phyloP scores from a whole-genome alignment of 2,797 vertebrate species.

The Falco columbarius region DNA sequence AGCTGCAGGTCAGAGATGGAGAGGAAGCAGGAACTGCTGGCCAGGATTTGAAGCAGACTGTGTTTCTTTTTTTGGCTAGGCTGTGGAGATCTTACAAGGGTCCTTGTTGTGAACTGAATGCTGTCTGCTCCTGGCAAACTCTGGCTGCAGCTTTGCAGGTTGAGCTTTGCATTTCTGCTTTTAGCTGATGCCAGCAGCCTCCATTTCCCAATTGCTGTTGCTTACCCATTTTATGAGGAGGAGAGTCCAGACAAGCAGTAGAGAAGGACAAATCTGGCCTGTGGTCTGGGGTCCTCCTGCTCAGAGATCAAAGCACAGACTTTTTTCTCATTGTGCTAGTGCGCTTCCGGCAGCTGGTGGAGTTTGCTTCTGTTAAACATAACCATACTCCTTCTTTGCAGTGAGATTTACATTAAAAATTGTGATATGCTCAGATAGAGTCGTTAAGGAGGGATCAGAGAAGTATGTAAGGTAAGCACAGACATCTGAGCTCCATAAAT shows the following conservation, averaged over 20 bases:
- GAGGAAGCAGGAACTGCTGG: background rate
- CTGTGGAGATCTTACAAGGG: background rate
- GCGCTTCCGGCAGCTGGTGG: background rate
- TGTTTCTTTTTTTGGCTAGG: background rate
- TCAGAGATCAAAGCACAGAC: background rate
- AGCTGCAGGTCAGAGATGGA: background rate
- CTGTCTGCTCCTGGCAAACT: conserved; percentile 18
- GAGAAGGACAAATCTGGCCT: background rate
- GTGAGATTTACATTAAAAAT: conserved; percentile 4
- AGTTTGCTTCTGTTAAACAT: background rate
- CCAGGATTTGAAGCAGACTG: background rate
- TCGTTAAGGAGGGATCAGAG: conserved; percentile 21
- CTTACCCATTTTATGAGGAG: background rate
- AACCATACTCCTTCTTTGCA: background rate
- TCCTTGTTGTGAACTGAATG: background rate
- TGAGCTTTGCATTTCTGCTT: background rate
- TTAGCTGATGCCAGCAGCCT: background rate
- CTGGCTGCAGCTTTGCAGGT: background rate
- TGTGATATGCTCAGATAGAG: background rate
- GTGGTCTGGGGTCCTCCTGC: background rate
- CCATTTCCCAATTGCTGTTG: background rate
- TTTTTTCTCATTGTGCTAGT: background rate
- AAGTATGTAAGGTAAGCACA: background rate
- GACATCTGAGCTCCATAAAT: background rate
- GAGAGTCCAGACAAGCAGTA: background rate